Conservation (phyloP, 2,888 invertebrate species). For the Pseudanteris insignis region DNA sequence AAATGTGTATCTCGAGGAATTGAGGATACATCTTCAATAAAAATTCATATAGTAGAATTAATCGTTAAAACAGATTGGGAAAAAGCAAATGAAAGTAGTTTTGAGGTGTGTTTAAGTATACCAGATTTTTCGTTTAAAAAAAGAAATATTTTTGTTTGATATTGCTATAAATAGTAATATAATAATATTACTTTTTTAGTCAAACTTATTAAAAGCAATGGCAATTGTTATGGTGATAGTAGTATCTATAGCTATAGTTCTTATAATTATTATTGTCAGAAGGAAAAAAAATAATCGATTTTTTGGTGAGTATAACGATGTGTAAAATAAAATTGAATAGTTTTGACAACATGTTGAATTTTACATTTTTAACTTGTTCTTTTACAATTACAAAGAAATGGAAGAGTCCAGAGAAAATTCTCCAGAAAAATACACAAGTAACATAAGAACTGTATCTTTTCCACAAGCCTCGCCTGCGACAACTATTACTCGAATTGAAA, state of each 20-base stretch:
- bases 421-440: conserved; percentile 55
- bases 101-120: conserved; percentile 61
- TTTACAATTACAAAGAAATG: conserved; percentile 50
- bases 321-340: conserved; percentile 5
- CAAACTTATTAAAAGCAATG: conserved; percentile 59
- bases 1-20: conserved; percentile 73
- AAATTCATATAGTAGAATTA: conserved; percentile 71
- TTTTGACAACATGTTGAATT: no score
- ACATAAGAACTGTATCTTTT: conserved; percentile 37
- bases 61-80: conserved; percentile 70
- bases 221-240: conserved; percentile 57
- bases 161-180: no score
- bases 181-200: no score
- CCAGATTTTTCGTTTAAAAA: background rate
- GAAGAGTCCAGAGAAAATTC: conserved; percentile 62
- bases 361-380: no score
- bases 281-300: conserved; percentile 51
- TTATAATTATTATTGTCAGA: conserved; percentile 55
- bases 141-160: background rate
- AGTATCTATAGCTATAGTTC: conserved; percentile 55
- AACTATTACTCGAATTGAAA: conserved; percentile 67
- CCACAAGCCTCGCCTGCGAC: conserved; percentile 16
- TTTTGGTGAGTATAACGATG: conserved; percentile 53
- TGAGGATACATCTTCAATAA: conserved; percentile 67
- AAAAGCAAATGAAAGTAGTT: conserved; percentile 61